These are phyloP conservation scores for Nothobranchius kuhntae DNA, from an alignment of 2,113 vertebrate genomes.

Conservation along the genomic window DNA sequence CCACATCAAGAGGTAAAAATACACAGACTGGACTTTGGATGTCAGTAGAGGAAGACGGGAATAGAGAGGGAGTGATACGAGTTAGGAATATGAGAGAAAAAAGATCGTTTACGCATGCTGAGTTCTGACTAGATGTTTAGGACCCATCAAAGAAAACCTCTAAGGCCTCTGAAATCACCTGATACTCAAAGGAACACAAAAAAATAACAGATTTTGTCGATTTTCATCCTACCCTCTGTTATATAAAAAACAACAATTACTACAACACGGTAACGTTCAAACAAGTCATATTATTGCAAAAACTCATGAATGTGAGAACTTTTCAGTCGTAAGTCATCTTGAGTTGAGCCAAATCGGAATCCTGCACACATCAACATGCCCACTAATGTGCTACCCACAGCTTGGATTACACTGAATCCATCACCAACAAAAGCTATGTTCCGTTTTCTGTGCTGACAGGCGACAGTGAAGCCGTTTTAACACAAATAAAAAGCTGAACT, in stretches of 20 bases:
- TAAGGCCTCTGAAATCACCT: slow-evolving; percentile 4
- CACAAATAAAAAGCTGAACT: slow-evolving; percentile 6
- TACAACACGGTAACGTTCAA: not conserved
- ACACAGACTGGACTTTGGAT: not conserved
- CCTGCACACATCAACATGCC: not conserved
- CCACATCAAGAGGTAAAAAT: slow-evolving; percentile 10
- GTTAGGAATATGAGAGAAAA: slow-evolving; percentile 39
- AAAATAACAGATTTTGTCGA: too few species aligned
- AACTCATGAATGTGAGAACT: not conserved
- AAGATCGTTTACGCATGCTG: slow-evolving; percentile 48
- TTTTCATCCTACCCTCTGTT: too few species aligned
- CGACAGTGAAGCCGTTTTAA: slow-evolving; percentile 5
- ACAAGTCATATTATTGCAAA: not conserved
- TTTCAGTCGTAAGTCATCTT: not conserved
- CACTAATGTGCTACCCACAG: slow-evolving; percentile 1
- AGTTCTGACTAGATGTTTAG: slow-evolving; percentile 48
- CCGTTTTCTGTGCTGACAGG: slow-evolving; percentile 1
- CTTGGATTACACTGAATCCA: not conserved
- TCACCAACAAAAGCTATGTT: slow-evolving; percentile 8
- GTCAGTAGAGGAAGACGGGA: not conserved
- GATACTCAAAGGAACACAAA: too few species aligned
- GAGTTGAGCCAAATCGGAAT: not conserved
- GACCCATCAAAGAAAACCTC: slow-evolving; percentile 20
- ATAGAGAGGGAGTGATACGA: not conserved
- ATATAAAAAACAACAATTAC: too few species aligned